Evolutionary conservation across 2,113 vertebrate species (phyloP).

Genomic region (Coreoperca whiteheadi): DNA sequence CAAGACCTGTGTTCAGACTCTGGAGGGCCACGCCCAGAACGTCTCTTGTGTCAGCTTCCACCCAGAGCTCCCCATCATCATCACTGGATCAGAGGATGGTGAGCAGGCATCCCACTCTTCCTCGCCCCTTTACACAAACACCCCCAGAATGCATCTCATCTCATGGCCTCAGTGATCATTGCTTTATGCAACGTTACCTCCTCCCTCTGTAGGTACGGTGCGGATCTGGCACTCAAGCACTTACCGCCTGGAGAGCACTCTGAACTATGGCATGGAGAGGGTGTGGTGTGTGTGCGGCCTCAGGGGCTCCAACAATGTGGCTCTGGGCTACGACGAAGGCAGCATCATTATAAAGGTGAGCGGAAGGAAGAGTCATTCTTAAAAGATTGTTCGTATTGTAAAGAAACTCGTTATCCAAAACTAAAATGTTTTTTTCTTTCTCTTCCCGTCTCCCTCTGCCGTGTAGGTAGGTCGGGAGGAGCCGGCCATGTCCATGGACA

Average conservation of each 20-base stretch:
- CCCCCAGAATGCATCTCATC: background rate
- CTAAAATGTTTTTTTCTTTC: background rate
- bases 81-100: constrained; percentile 99
- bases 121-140: background rate
- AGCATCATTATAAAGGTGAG: constrained; percentile 99
- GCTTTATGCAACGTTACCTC: background rate
- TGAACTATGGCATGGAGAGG: constrained; percentile 98
- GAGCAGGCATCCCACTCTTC: constrained; percentile 52
- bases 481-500: constrained; percentile 99
- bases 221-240: constrained; percentile 99
- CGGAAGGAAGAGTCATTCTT: background rate
- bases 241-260: constrained; percentile 95
- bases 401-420: background rate
- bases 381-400: background rate
- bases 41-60: constrained; percentile 99
- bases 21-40: constrained; percentile 98
- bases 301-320: constrained; percentile 96
- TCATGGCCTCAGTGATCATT: background rate
- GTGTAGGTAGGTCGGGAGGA: constrained; percentile 96
- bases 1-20: constrained; percentile 97
- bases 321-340: constrained; percentile 97
- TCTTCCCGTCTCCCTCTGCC: background rate
- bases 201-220: constrained; percentile 89
- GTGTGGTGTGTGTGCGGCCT: constrained; percentile 98
- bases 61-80: constrained; percentile 97